A percentile compares a stretch with the other conserved stretches of the same genome.
phyloP scores from a whole-genome alignment of 92 coral and sea anemone genomes.

The Chrysogorgia sp. region DNA sequence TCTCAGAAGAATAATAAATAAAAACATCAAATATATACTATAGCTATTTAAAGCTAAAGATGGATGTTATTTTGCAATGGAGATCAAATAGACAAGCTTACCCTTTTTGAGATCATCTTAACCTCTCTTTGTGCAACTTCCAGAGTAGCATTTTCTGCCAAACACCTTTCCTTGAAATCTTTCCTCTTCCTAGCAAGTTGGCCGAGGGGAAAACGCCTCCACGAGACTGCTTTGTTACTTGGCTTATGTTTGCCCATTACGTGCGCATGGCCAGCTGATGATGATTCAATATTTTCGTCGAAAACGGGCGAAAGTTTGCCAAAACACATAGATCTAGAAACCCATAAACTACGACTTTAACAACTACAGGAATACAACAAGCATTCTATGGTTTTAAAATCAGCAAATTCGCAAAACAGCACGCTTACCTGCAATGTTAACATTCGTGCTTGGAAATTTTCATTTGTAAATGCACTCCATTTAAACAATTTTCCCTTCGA shows the following conservation, averaged over 20 bases:
- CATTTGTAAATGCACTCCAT: no score
- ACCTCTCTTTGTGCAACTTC: background rate
- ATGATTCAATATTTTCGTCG: background rate
- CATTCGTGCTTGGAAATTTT: no score
- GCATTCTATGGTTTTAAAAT: constrained; percentile 29
- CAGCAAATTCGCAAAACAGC: background rate
- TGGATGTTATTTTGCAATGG: no score
- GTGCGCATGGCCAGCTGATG: background rate
- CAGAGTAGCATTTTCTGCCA: constrained; percentile 1
- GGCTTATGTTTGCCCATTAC: background rate
- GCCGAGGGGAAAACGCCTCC: constrained; percentile 27
- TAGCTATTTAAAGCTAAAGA: no score
- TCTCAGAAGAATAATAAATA: no score
- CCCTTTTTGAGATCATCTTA: constrained; percentile 8
- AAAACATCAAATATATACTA: no score
- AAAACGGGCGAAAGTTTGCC: constrained; percentile 5
- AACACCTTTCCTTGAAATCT: constrained; percentile 15
- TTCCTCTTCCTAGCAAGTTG: constrained; percentile 25
- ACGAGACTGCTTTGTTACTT: constrained; percentile 20
- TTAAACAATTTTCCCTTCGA: no score
- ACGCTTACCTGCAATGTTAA: constrained; percentile 10
- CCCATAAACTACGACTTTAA: background rate
- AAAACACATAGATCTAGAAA: background rate
- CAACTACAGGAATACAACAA: background rate
- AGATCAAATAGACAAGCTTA: background rate